phyloP scores from a whole-genome alignment of 2,888 invertebrate species.

The Meta bourneti region DNA sequence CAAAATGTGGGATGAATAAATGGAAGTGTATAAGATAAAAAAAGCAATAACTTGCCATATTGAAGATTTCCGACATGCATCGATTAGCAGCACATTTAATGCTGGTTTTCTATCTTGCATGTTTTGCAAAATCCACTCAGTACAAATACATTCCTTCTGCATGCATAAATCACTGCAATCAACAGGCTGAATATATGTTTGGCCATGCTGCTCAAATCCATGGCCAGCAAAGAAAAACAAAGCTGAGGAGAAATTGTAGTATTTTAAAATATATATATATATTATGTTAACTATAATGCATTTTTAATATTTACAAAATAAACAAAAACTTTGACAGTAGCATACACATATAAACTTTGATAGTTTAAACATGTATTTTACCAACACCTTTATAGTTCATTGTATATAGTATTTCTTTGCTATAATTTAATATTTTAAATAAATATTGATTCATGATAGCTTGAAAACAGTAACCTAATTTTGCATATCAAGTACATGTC shows the following conservation, averaged over 20 bases:
- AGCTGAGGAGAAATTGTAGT: slow-evolving; percentile 26
- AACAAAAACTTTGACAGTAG: too few relatives aligned
- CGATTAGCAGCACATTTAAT: slow-evolving; percentile 60
- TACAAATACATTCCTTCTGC: slow-evolving; percentile 42
- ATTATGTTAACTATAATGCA: background rate
- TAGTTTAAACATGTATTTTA: too few relatives aligned
- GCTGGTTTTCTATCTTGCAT: slow-evolving; percentile 62
- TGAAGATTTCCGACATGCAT: slow-evolving; percentile 52
- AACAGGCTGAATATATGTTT: slow-evolving; percentile 54
- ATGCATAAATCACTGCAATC: slow-evolving; percentile 44
- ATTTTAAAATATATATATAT: background rate
- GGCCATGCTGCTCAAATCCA: slow-evolving; percentile 63
- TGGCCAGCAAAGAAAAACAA: slow-evolving; percentile 69
- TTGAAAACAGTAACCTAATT: too few relatives aligned
- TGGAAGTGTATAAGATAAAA: background rate
- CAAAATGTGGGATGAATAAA: background rate
- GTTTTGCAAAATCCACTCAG: slow-evolving; percentile 52
- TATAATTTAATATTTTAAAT: too few relatives aligned
- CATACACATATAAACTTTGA: too few relatives aligned
- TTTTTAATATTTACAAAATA: too few relatives aligned
- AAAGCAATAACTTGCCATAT: background rate
- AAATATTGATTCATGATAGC: too few relatives aligned
- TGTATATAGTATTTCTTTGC: too few relatives aligned
- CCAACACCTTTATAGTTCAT: too few relatives aligned
- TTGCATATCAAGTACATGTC: too few relatives aligned